phyloP scores from a whole-genome alignment of 2,888 invertebrate species.

The Orthosia cruda region DNA sequence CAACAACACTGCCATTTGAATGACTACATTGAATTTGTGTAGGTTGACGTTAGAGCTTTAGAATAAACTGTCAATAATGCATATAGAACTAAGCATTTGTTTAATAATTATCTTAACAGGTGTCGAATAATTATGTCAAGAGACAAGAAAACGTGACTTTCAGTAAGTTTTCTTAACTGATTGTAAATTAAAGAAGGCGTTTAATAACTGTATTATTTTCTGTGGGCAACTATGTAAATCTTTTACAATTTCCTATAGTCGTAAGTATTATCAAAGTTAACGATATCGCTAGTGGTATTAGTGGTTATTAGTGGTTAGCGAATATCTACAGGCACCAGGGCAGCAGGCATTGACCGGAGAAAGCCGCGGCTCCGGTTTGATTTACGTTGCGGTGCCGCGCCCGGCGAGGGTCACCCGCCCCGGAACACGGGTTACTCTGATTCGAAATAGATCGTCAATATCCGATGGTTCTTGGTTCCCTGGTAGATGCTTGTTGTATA shows the following conservation, averaged over 20 bases:
- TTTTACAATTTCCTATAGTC: neutral
- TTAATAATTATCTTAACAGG: conserved; percentile 17
- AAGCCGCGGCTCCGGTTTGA: conserved; percentile 63
- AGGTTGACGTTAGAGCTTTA: conserved; percentile 22
- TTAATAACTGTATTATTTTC: neutral
- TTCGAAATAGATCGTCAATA: conserved; percentile 24
- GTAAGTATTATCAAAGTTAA: conserved; percentile 19
- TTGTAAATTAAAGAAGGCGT: neutral
- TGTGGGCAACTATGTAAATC: neutral
- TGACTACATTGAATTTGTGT: conserved; percentile 33
- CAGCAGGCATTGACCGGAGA: conserved; percentile 70
- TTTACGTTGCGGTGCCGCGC: conserved; percentile 50
- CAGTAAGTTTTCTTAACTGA: neutral
- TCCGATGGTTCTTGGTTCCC: neutral
- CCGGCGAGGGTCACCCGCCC: conserved; percentile 51
- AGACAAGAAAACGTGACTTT: conserved; percentile 20
- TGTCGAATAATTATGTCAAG: conserved; percentile 22
- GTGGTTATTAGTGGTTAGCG: conserved; percentile 50
- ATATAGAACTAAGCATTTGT: conserved; percentile 1
- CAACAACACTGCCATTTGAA: conserved; percentile 31
- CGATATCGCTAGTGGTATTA: conserved; percentile 36
- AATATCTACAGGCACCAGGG: conserved; percentile 52
- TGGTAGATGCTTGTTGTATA: neutral
- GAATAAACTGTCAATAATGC: conserved; percentile 16
- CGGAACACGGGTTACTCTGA: conserved; percentile 30